Percentiles rank a stretch among this genome's conserved stretches.
Evolutionary conservation across 1,140 invertebrate species (phyloP).

Genomic region (Odontomachus brunneus): DNA sequence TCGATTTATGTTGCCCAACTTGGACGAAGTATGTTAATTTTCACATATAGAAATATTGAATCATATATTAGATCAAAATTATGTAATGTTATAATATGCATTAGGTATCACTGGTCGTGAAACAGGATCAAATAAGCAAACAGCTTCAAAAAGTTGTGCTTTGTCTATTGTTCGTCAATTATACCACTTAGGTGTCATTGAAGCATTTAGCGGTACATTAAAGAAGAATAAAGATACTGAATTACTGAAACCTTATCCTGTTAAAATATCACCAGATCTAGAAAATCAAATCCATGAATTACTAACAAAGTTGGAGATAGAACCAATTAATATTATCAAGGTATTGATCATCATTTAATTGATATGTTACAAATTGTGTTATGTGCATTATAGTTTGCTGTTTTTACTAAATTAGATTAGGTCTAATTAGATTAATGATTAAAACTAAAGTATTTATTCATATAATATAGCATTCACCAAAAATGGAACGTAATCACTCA

Average conservation of each 20-base stretch:
- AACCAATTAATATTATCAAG: conserved; percentile 80
- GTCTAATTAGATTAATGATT: conserved; percentile 18
- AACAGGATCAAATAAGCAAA: conserved; percentile 98
- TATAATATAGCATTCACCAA: conserved; percentile 35
- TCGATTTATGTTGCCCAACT: conserved; percentile 93
- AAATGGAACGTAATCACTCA: background rate
- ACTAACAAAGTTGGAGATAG: conserved; percentile 88
- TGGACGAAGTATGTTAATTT: conserved; percentile 89
- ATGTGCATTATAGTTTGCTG: background rate
- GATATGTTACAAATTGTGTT: too few species aligned
- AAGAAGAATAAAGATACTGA: conserved; percentile 93
- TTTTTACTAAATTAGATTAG: background rate
- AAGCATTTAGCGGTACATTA: conserved; percentile 93
- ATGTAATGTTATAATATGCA: conserved; percentile 52
- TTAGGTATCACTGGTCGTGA: conserved; percentile 92
- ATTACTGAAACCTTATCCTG: conserved; percentile 92
- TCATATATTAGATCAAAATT: conserved; percentile 28
- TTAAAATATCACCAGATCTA: conserved; percentile 90
- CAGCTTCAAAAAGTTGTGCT: conserved; percentile 98
- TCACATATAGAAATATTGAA: conserved; percentile 8
- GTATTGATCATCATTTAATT: conserved; percentile 11
- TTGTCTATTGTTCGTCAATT: conserved; percentile 97
- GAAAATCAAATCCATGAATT: conserved; percentile 88
- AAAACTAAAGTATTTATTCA: conserved; percentile 12
- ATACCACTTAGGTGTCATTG: conserved; percentile 97